Percentiles rank a stretch among this genome's conserved stretches.
phyloP scores from a whole-genome alignment of 2,888 invertebrate genomes.

The Netelia virgata region DNA sequence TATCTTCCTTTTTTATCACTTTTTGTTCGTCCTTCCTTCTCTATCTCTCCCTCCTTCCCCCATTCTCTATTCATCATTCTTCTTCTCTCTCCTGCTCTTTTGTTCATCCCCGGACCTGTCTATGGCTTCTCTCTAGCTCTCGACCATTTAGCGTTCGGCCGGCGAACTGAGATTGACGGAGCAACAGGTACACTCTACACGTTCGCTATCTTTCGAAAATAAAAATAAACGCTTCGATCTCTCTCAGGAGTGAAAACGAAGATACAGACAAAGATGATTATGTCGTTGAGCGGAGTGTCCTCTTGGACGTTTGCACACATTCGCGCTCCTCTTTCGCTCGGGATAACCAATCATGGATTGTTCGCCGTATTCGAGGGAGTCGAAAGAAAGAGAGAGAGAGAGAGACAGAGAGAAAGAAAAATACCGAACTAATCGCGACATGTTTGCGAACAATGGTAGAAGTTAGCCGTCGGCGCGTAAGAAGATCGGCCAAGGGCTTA shows the following conservation, averaged over 20 bases:
- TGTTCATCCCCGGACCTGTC: background rate
- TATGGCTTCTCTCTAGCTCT: slow-evolving; percentile 55
- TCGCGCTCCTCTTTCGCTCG: background rate
- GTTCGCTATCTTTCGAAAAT: background rate
- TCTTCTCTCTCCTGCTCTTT: background rate
- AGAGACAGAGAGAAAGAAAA: slow-evolving; percentile 39
- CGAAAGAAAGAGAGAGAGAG: slow-evolving; percentile 43
- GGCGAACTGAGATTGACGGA: too few species aligned
- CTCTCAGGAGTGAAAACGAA: too few species aligned
- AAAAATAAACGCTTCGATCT: too few species aligned
- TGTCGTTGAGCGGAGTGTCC: slow-evolving; percentile 35
- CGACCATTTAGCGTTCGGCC: slow-evolving; percentile 21
- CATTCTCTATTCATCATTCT: background rate
- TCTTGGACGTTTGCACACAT: slow-evolving; percentile 13
- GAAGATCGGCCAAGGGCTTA: slow-evolving; percentile 9
- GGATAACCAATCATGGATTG: slow-evolving; percentile 34
- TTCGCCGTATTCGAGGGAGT: slow-evolving; percentile 32
- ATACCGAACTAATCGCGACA: slow-evolving; percentile 69
- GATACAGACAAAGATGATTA: slow-evolving; percentile 43
- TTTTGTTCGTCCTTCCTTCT: background rate
- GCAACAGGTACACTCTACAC: slow-evolving; percentile 9
- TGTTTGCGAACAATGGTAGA: slow-evolving; percentile 60
- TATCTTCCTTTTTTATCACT: background rate
- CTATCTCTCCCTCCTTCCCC: background rate
- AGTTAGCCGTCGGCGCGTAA: slow-evolving; percentile 41